These are phyloP conservation scores for Gnathonemus echidnorhynchus DNA, from an alignment of 2,113 vertebrate species.

Conservation along the genomic window DNA sequence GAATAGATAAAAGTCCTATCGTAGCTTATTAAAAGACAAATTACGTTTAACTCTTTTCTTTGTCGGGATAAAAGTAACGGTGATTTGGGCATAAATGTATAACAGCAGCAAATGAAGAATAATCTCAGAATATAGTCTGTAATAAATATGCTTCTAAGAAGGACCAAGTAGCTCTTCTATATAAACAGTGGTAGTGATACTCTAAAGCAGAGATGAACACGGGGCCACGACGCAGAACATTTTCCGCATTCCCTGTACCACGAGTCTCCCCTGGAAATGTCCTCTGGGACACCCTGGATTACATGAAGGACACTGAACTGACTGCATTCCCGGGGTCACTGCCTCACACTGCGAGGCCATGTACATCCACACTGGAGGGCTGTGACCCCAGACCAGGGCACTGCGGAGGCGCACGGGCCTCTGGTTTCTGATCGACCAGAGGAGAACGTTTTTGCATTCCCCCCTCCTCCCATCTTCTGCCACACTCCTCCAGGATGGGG, in stretches of 20 bases:
- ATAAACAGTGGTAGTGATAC: conserved; percentile 16
- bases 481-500: conserved; percentile 9
- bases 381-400: not conserved
- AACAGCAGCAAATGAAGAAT: conserved; percentile 36
- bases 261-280: not conserved
- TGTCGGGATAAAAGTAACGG: conserved; percentile 50
- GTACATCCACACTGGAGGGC: not conserved
- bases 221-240: not conserved
- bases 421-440: conserved; percentile 16
- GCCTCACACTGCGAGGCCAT: not conserved
- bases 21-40: conserved; percentile 63
- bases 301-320: not conserved
- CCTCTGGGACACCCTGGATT: not conserved
- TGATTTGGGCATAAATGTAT: conserved; percentile 37
- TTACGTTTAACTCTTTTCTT: conserved; percentile 41
- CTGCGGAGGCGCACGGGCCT: not conserved
- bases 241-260: not conserved
- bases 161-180: conserved; percentile 2
- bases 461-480: not conserved
- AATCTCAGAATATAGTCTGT: conserved; percentile 17
- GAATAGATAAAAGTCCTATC: conserved; percentile 66
- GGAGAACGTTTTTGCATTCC: conserved; percentile 15
- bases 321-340: not conserved
- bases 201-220: conserved; percentile 4
- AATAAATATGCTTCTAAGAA: conserved; percentile 20